Evolutionary conservation across 1,140 invertebrate species (phyloP).

Genomic region (Stegodyphus dumicola): DNA sequence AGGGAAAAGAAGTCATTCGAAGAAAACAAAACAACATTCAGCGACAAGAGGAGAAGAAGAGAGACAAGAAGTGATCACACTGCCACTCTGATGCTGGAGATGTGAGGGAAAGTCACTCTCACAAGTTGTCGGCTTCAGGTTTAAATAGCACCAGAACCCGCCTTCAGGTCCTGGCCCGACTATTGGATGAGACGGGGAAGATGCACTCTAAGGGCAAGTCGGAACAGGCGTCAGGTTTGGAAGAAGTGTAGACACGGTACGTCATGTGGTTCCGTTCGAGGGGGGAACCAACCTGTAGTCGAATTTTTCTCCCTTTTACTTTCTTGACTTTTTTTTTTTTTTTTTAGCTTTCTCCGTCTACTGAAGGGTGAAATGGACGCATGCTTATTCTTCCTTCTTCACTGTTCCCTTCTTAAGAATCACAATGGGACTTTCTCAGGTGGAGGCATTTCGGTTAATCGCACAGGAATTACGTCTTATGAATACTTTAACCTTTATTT

Average conservation of each 20-base stretch:
- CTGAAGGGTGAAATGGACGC: no score
- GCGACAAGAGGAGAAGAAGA: no score
- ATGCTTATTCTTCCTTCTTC: no score
- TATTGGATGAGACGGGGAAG: constrained; percentile 26
- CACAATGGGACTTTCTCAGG: no score
- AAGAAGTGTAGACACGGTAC: constrained; percentile 24
- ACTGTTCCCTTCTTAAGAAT: no score
- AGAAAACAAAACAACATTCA: no score
- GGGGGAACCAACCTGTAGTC: constrained; percentile 24
- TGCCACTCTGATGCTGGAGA: background rate
- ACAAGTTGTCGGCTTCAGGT: constrained; percentile 34
- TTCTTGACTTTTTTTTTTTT: background rate
- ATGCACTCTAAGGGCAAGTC: background rate
- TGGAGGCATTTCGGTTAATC: no score
- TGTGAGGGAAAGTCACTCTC: constrained; percentile 13
- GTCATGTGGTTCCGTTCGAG: constrained; percentile 1
- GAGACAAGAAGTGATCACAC: no score
- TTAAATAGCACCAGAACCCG: constrained; percentile 48
- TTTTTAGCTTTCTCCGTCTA: background rate
- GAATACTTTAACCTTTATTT: no score
- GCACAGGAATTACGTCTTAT: no score
- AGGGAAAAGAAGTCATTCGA: no score
- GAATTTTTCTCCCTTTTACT: background rate
- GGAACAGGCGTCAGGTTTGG: constrained; percentile 19
- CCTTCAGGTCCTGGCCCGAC: constrained; percentile 26